A percentile compares a stretch with the other conserved stretches of the same genome.
These are phyloP conservation scores for Girardia tigrina DNA, from an alignment of 2,888 invertebrate species.

Conservation along the genomic window DNA sequence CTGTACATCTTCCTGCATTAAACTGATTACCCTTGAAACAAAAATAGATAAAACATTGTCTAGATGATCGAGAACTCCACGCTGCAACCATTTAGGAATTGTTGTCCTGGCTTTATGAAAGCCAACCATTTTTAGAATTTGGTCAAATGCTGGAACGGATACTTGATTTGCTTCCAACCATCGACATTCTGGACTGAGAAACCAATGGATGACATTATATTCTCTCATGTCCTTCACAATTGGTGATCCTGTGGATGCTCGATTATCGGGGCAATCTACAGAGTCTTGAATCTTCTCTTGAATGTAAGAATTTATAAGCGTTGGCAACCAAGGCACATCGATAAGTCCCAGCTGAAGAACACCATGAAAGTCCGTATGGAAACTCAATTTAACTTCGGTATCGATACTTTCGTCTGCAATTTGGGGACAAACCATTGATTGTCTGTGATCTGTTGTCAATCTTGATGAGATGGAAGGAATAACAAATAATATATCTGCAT, in stretches of 20 bases:
- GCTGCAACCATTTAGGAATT: conserved; percentile 96
- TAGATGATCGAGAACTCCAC: conserved; percentile 89
- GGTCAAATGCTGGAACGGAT: conserved; percentile 32
- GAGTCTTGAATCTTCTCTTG: conserved; percentile 33
- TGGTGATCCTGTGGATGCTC: conserved; percentile 30
- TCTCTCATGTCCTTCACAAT: conserved; percentile 32
- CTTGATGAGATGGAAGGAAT: conserved; percentile 30
- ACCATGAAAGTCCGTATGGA: conserved; percentile 35
- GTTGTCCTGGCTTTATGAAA: conserved; percentile 53
- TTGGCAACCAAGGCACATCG: conserved; percentile 31
- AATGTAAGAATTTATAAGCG: conserved; percentile 30
- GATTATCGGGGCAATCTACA: conserved; percentile 18
- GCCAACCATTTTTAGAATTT: conserved; percentile 35
- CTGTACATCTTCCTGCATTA: conserved; percentile 29
- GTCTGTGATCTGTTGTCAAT: conserved; percentile 28
- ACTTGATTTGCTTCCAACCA: conserved; percentile 28
- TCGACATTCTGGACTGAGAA: conserved; percentile 32
- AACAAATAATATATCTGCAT: conserved; percentile 27
- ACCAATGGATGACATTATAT: conserved; percentile 30
- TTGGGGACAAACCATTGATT: conserved; percentile 2
- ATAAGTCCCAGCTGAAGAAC: conserved; percentile 28
- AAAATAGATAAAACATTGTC: conserved; percentile 61
- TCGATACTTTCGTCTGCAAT: conserved; percentile 16
- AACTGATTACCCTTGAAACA: conserved; percentile 39
- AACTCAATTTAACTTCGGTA: conserved; percentile 29